These are phyloP conservation scores for Ophioderma brevispina DNA, from an alignment of 35 echinoderm and acorn worm genomes.

Conservation along the genomic window DNA sequence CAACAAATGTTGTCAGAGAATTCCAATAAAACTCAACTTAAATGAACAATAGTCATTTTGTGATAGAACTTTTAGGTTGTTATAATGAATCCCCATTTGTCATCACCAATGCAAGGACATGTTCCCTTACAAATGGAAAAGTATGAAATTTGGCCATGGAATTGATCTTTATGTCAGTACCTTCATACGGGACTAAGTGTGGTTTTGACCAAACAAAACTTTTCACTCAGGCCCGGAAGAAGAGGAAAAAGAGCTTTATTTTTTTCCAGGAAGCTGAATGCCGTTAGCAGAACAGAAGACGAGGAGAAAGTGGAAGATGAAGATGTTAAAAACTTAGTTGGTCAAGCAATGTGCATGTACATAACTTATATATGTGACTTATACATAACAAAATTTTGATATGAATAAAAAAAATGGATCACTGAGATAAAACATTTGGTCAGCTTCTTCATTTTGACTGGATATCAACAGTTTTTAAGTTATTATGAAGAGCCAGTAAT, in stretches of 20 bases:
- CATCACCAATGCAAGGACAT: not conserved
- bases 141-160: not conserved
- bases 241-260: not conserved
- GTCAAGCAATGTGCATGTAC: not conserved
- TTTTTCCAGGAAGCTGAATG: not conserved
- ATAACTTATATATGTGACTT: constrained; percentile 14
- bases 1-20: not conserved
- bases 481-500: too few relatives aligned
- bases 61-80: not conserved
- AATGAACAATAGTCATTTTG: not conserved
- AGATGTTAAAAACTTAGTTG: not conserved
- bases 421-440: too few relatives aligned
- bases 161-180: not conserved
- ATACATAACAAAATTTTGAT: not conserved
- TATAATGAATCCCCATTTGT: not conserved
- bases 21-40: not conserved
- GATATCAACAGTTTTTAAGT: too few relatives aligned
- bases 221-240: not conserved
- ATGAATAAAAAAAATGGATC: not conserved
- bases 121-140: not conserved
- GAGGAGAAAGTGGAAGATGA: not conserved
- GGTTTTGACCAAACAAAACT: not conserved
- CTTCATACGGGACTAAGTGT: not conserved
- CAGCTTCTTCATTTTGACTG: too few relatives aligned
- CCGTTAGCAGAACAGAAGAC: not conserved